phyloP scores from a whole-genome alignment of 2,113 vertebrate species.

The Rattus norvegicus region DNA sequence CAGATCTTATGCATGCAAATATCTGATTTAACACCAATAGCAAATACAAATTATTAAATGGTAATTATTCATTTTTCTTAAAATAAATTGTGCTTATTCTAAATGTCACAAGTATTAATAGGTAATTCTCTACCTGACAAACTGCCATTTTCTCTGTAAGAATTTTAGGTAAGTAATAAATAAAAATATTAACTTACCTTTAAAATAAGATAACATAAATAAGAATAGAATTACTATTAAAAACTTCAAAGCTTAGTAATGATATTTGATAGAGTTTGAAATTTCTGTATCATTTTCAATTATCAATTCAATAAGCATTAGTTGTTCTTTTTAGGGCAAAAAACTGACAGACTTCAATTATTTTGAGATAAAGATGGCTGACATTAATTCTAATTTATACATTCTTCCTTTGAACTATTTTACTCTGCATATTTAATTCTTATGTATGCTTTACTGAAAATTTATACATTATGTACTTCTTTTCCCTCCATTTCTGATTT shows the following conservation, averaged over 20 bases:
- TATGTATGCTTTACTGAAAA: not conserved
- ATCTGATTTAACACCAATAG: not conserved
- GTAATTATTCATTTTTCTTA: not conserved
- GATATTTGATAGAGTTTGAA: not conserved
- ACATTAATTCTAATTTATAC: not conserved
- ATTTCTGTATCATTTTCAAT: not conserved
- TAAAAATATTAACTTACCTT: not conserved
- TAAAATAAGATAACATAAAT: not conserved
- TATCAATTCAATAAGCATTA: not conserved
- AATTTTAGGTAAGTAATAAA: not conserved
- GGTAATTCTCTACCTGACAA: not conserved
- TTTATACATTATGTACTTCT: not conserved
- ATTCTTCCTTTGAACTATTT: not conserved
- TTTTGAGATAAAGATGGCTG: not conserved
- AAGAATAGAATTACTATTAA: not conserved
- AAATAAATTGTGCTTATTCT: not conserved
- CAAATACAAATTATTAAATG: not conserved
- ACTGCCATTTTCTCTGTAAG: not conserved
- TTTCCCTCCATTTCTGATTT: not conserved
- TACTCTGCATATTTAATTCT: not conserved
- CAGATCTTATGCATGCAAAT: not conserved
- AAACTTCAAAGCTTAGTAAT: not conserved
- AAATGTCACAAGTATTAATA: not conserved
- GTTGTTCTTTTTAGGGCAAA: constrained; percentile 8
- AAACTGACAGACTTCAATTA: constrained; percentile 7